Conservation (phyloP, 1,140 invertebrate genomes). For the Branchinecta lindahli region DNA sequence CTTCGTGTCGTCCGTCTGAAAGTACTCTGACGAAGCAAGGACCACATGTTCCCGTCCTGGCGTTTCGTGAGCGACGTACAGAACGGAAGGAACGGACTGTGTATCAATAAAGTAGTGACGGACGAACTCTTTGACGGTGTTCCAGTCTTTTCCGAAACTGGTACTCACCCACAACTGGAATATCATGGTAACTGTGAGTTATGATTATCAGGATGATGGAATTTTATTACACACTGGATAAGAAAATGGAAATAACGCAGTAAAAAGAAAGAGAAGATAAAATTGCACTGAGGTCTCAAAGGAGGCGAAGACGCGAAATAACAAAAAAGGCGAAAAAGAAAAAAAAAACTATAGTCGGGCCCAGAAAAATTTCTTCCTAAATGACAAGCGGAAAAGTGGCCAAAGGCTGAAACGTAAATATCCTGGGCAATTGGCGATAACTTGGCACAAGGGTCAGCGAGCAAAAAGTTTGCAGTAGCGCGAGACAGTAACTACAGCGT, state of each 20-base stretch:
- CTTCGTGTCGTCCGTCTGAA: conserved; percentile 29
- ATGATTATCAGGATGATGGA: neutral
- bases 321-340: too few species aligned
- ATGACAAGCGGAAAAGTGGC: too few species aligned
- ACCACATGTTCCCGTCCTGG: conserved; percentile 44
- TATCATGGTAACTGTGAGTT: conserved; percentile 10
- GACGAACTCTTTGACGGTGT: conserved; percentile 47
- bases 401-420: too few species aligned
- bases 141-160: conserved; percentile 55
- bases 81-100: conserved; percentile 31
- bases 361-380: too few species aligned
- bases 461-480: too few species aligned
- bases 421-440: too few species aligned
- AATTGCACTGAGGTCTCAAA: neutral
- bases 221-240: neutral
- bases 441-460: too few species aligned
- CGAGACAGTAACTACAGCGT: too few species aligned
- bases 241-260: neutral
- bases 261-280: conserved; percentile 5
- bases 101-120: conserved; percentile 55
- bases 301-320: neutral
- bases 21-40: conserved; percentile 35
- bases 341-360: too few species aligned
- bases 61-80: conserved; percentile 50
- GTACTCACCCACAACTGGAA: conserved; percentile 54